These are phyloP conservation scores for Reticulitermes speratus DNA, from an alignment of 1,140 invertebrate genomes.

Conservation along the genomic window DNA sequence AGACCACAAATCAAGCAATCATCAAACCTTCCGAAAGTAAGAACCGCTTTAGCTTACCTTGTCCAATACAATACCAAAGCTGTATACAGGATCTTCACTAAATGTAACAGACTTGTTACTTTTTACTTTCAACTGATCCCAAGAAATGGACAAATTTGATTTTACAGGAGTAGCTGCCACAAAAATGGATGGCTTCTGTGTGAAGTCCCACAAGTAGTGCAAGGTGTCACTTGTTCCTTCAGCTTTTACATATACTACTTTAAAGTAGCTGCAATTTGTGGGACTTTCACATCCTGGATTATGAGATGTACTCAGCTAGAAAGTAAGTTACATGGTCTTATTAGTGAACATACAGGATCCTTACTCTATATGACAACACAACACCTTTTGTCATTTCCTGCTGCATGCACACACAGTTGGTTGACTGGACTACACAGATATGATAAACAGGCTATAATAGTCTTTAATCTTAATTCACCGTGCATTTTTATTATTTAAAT, in stretches of 20 bases:
- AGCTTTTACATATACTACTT: constrained; percentile 52
- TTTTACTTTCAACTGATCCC: constrained; percentile 43
- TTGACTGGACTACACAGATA: no score
- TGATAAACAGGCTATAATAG: no score
- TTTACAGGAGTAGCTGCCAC: constrained; percentile 49
- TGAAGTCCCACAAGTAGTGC: constrained; percentile 63
- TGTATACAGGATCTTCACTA: constrained; percentile 51
- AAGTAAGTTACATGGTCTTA: not conserved
- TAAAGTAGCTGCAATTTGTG: constrained; percentile 41
- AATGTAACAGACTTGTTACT: constrained; percentile 47
- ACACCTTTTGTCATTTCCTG: no score
- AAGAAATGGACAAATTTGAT: constrained; percentile 49
- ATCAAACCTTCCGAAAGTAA: no score
- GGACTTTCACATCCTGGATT: constrained; percentile 28
- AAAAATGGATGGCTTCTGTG: constrained; percentile 53
- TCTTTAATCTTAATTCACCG: no score
- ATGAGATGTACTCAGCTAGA: constrained; percentile 2
- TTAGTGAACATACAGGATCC: no score
- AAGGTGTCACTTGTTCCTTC: constrained; percentile 54
- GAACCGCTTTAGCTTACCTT: constrained; percentile 46
- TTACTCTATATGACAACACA: no score
- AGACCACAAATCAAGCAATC: no score
- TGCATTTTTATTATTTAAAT: no score
- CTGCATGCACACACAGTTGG: no score
- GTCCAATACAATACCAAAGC: constrained; percentile 54